These are phyloP conservation scores for Hoplodrina blanda DNA, from an alignment of 2,888 invertebrate genomes.

Conservation along the genomic window DNA sequence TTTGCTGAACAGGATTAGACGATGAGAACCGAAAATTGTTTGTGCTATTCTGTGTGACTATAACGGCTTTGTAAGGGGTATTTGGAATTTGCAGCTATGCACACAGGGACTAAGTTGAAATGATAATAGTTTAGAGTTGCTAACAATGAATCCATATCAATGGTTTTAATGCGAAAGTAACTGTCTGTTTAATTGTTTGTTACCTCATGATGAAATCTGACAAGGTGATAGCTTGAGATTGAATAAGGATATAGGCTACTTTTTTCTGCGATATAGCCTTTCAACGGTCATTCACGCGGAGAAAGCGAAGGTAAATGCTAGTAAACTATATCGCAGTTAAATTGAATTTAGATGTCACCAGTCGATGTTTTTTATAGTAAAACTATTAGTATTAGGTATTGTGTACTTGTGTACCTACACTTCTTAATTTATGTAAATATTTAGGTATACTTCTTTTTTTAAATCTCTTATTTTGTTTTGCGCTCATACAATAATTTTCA, in stretches of 20 bases:
- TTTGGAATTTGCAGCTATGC: slow-evolving; percentile 17
- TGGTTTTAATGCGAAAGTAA: neutral
- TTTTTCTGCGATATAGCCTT: neutral
- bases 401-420: too few relatives aligned
- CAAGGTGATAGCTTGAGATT: neutral
- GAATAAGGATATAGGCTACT: neutral
- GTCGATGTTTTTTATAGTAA: too few relatives aligned
- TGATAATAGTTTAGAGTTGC: neutral
- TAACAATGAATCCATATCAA: neutral
- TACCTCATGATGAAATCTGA: neutral
- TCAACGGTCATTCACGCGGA: too few relatives aligned
- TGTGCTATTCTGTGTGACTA: slow-evolving; percentile 33
- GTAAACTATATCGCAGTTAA: too few relatives aligned
- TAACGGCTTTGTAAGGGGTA: slow-evolving; percentile 8
- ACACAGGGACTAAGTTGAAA: slow-evolving; percentile 5
- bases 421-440: too few relatives aligned
- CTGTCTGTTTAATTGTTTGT: neutral
- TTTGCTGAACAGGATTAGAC: slow-evolving; percentile 42
- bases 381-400: too few relatives aligned
- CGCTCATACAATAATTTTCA: too few relatives aligned
- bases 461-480: too few relatives aligned
- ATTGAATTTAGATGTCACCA: too few relatives aligned
- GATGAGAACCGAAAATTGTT: slow-evolving; percentile 38
- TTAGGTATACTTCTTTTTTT: too few relatives aligned
- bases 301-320: too few relatives aligned